Base-by-base conservation (phyloP, 2,113 vertebrate species). In the Triplophysa dalaica region DNA sequence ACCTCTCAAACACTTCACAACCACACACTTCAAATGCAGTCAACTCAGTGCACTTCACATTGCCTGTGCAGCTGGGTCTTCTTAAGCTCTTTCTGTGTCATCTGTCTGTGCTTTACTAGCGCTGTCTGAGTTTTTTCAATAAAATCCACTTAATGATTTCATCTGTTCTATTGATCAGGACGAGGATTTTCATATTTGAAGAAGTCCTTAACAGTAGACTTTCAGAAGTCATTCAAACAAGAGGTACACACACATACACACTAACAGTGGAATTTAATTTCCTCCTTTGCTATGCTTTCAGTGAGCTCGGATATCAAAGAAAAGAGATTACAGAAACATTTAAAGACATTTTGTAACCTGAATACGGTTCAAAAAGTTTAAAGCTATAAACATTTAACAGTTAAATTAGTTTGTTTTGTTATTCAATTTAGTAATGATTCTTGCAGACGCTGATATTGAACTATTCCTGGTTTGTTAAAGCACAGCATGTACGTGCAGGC, bases 401-500 rank as follows among this genome's bases (percentile, higher is more conserved):
- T 45, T 1, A 45, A 45, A 45, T 12, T 45, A 12, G 43, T 45
- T 12, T 45, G 2, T 21, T 58, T 58, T 58, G n/a, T 58, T 1
- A 58, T 58, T 9, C 19, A 21, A 21, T 21, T 19, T 5, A 17
- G 48, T 16, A 50, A 17, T 7, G 45, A 43, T 65, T 38, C 26
- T 26, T 56, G 41, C 75, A 60, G 26, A 24, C 75, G 63, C 41
- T 68, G 63, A 41, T 21, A 72, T 62, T 78, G 67, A 77, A 77
- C 68, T 61, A 80, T 48, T 62, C 60, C 56, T n/a, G 72, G 48
- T 76, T 75, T 56, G 33, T 56, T 61, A 75, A 69, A 61, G 48
- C 50, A 41, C 60, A 81, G 17, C 85, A 86, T 86, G 86, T 82
- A 87, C 82, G 85, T 81, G 50, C 68, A 56, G 22, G 52, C 24